phyloP scores from a whole-genome alignment of 1,140 invertebrate species.

The Leucophenga varia region DNA sequence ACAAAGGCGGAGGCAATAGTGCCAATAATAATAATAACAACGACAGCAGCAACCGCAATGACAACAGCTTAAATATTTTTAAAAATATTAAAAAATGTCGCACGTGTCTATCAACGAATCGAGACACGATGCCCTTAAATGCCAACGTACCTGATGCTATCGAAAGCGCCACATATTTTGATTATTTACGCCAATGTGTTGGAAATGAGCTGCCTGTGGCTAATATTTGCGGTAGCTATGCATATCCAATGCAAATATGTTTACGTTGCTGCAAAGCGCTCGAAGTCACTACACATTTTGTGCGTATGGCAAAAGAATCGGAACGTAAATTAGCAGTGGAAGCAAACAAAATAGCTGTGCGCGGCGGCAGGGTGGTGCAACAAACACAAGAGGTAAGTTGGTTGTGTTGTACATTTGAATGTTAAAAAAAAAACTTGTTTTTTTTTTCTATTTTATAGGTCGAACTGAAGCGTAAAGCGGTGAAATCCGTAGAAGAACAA shows the following conservation, averaged over 20 bases:
- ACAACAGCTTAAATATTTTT: neutral
- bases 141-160: constrained; percentile 33
- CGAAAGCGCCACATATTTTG: constrained; percentile 27
- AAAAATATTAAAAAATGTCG: constrained; percentile 34
- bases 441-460: constrained; percentile 2
- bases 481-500: constrained; percentile 36
- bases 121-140: constrained; percentile 31
- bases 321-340: constrained; percentile 32
- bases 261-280: constrained; percentile 40
- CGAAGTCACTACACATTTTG: constrained; percentile 43
- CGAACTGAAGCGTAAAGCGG: constrained; percentile 39
- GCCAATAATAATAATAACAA: too few relatives aligned
- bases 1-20: constrained; percentile 31
- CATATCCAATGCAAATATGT: constrained; percentile 44
- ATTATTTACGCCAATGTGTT: constrained; percentile 35
- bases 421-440: too few relatives aligned
- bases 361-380: neutral
- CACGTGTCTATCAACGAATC: constrained; percentile 37
- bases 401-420: too few relatives aligned
- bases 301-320: constrained; percentile 36
- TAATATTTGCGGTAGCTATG: constrained; percentile 26
- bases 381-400: too few relatives aligned
- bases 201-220: constrained; percentile 24
- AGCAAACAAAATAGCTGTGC: constrained; percentile 15
- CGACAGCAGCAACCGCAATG: too few relatives aligned